phyloP scores from a whole-genome alignment of 1,140 invertebrate species.

The Trissolcus basalis region DNA sequence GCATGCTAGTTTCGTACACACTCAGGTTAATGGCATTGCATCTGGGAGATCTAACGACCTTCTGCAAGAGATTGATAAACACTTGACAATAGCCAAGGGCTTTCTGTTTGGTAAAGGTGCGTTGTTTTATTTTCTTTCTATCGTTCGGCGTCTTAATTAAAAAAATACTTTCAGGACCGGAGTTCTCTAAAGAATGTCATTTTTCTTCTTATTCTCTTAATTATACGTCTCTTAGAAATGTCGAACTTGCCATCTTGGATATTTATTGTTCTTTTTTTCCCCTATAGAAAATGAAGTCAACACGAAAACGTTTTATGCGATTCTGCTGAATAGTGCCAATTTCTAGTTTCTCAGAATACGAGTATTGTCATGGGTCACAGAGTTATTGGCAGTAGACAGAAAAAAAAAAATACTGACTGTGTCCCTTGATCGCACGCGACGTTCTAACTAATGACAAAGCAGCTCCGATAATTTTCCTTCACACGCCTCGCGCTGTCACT shows the following conservation, averaged over 20 bases:
- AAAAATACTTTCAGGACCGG: neutral
- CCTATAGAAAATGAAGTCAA: too few species aligned
- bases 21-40: conserved; percentile 56
- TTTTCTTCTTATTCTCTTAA: too few species aligned
- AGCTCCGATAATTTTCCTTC: conserved; percentile 42
- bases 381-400: too few species aligned
- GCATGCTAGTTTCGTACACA: conserved; percentile 62
- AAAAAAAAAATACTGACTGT: too few species aligned
- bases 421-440: conserved; percentile 14
- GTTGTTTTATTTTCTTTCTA: conserved; percentile 55
- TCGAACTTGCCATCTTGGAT: too few species aligned
- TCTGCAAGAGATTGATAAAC: conserved; percentile 81
- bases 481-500: conserved; percentile 35
- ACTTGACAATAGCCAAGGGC: conserved; percentile 79
- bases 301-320: too few species aligned
- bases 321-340: too few species aligned
- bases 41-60: conserved; percentile 73
- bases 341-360: too few species aligned
- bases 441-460: conserved; percentile 32
- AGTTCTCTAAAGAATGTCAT: too few species aligned
- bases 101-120: conserved; percentile 79
- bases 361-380: too few species aligned
- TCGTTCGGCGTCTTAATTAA: neutral
- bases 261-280: too few species aligned
- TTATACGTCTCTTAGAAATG: too few species aligned